Evolutionary conservation across 2,888 invertebrate genomes (phyloP).

Genomic region (Halictus ligatus): DNA sequence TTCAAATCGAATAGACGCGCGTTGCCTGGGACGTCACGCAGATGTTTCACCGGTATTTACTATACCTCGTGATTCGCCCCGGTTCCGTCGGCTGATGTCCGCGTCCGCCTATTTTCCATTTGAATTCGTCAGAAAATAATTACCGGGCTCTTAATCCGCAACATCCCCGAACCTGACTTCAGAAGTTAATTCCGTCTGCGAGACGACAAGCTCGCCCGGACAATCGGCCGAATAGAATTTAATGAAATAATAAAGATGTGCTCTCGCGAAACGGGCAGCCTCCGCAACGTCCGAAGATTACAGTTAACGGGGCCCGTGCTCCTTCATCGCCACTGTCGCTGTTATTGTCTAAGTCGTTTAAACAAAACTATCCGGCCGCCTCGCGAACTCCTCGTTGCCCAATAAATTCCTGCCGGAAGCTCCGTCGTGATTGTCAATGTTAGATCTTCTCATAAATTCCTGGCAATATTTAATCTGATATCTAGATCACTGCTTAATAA

Average conservation of each 20-base stretch:
- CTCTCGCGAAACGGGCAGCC: background rate
- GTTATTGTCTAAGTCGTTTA: background rate
- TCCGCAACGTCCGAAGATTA: background rate
- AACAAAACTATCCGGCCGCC: background rate
- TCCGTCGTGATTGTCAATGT: background rate
- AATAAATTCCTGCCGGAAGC: background rate
- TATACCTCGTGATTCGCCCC: background rate
- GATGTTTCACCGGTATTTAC: background rate
- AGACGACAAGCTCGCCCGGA: background rate
- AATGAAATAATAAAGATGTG: background rate
- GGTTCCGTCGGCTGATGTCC: background rate
- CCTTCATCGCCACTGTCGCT: background rate
- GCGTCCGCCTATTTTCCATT: background rate
- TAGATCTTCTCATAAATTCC: background rate
- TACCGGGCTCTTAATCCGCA: background rate
- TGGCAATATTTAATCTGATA: background rate
- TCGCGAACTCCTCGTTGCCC: background rate
- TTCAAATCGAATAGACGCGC: slow-evolving; percentile 1
- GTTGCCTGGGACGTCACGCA: background rate
- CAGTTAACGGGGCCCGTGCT: background rate
- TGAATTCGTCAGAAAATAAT: background rate
- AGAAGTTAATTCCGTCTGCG: background rate
- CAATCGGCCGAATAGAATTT: background rate
- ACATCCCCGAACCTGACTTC: background rate
- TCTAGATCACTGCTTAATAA: background rate